A percentile compares a stretch with the other conserved stretches of the same genome.
Conservation (phyloP, 2,797 vertebrate genomes). For the Zonotrichia albicollis region DNA sequence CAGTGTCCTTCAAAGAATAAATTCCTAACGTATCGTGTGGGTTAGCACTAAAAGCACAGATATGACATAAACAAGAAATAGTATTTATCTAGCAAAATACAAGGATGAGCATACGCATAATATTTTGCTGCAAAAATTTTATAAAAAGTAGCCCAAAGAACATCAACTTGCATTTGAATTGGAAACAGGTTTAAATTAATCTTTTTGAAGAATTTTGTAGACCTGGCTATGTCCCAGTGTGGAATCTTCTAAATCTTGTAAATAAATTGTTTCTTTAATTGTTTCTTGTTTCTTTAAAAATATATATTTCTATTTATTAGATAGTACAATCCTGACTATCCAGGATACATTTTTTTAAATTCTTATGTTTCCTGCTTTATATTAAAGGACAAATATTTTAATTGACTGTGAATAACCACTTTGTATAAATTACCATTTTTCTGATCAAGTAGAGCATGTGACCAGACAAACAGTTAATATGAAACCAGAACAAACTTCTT, state of each 20-base stretch:
- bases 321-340: neutral
- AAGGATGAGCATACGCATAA: neutral
- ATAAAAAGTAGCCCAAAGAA: neutral
- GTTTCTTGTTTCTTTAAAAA: neutral
- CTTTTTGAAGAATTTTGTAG: neutral
- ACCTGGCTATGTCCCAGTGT: neutral
- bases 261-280: neutral
- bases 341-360: neutral
- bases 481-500: neutral
- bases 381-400: neutral
- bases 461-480: neutral
- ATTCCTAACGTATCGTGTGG: neutral
- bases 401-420: neutral
- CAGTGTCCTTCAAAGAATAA: neutral
- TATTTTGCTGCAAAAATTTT: neutral
- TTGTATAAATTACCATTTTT: neutral
- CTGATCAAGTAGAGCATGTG: neutral
- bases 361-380: neutral
- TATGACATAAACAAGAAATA: neutral
- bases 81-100: neutral
- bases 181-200: neutral
- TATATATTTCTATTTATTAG: neutral
- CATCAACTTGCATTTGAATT: neutral
- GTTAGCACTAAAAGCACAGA: neutral
- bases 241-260: neutral